Evolutionary conservation across 2,113 vertebrate species (phyloP).

Genomic region (Sylvietta virens): DNA sequence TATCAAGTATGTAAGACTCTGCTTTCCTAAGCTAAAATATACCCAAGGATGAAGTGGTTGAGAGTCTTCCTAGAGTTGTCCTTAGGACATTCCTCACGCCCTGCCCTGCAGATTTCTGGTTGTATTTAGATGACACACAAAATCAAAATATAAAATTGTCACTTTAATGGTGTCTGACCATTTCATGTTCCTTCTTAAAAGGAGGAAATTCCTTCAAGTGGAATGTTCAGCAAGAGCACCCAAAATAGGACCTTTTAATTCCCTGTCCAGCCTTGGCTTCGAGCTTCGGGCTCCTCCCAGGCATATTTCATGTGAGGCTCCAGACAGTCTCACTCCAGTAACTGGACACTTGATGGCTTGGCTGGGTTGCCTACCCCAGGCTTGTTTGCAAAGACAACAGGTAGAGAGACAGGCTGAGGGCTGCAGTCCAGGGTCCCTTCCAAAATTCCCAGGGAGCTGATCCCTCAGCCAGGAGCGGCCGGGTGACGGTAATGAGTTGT

Average conservation of each 20-base stretch:
- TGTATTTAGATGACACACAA: neutral
- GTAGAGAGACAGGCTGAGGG: neutral
- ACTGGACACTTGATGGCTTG: neutral
- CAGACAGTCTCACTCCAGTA: slow-evolving; percentile 20
- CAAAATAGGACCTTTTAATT: slow-evolving; percentile 35
- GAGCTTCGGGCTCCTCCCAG: neutral
- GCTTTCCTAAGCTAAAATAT: neutral
- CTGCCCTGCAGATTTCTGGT: neutral
- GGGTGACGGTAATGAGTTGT: neutral
- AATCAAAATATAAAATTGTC: neutral
- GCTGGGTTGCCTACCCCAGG: neutral
- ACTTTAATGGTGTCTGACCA: neutral
- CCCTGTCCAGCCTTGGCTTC: neutral
- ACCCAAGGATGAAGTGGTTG: neutral
- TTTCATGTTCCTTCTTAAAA: neutral
- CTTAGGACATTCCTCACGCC: neutral
- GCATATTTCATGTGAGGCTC: slow-evolving; percentile 45
- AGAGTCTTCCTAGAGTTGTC: neutral
- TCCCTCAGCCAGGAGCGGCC: neutral
- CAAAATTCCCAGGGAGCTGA: neutral
- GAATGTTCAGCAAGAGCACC: slow-evolving; percentile 43
- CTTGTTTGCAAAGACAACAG: slow-evolving; percentile 54
- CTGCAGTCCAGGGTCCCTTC: neutral
- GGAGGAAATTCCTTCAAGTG: slow-evolving; percentile 32
- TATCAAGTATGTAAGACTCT: neutral